Evolutionary conservation across 2,888 invertebrate genomes (phyloP), one percentile per base, ranked within the genome.

Genomic region (Drosophila ustulata): DNA sequence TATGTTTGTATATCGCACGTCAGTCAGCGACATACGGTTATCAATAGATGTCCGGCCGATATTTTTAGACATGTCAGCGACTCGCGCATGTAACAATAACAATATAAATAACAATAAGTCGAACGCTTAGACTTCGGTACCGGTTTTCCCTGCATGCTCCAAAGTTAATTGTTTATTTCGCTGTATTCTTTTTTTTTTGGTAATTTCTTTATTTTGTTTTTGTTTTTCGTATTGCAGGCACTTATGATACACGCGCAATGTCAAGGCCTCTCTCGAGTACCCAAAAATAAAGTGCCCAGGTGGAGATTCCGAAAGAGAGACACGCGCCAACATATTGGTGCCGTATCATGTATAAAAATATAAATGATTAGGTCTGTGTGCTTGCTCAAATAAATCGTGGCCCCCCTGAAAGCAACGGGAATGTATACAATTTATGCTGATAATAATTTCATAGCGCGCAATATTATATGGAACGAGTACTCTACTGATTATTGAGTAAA

Each of bases 11-110:
- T 34, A 39, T 51, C 49, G n/a, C 43, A 34, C 41, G 52, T 41
- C 52, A 53, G 56, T 43, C 46, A 43, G 59, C 64, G 65, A 64
- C 64, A 64, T 66, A 47, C 41, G 71, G 69, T 65, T 78, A 78
- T 78, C 75, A 75, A 72, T 65, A 75, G 66, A 75, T 69, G 75
- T 63, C 69, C 68, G 58, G 51, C 49, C 25, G 67, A 58, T 78
- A 78, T 78, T 69, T 78, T 65, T 75, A 71, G 78, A 69, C 61
- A 45, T 58, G 65, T 71, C 66, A 67, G 59, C 59, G 55, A 53
- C 37, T 70, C 55, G 72, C 65, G 72, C 56, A 53, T 73, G 70
- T 72, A 46, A 70, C 55, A 71, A 68, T 57, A 74, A 46, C 49
- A 66, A 64, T 50, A 64, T 37, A 32, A 61, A 59, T 39, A 57